Base-by-base conservation (phyloP, 1,140 invertebrate species). In the Drosophila persimilis region DNA sequence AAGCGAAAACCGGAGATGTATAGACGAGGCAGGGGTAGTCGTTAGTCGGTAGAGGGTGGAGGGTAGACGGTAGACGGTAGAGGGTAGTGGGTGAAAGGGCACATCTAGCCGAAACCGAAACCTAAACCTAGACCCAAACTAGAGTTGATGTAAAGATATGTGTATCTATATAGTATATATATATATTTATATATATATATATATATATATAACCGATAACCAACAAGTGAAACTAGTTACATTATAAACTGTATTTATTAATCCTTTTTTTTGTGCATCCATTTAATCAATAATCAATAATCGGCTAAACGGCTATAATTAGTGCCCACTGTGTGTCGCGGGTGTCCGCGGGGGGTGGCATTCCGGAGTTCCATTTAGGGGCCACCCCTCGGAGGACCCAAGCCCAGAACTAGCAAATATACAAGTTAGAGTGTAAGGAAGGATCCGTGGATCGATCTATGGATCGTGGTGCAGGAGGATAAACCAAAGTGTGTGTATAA, bases 221-320 rank as follows among this genome's bases (percentile, higher is more conserved):
- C n/a, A 48, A 24, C 29, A 65, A 77, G 61, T 41, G 46, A 69
- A 73, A 58, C 79, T 83, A 81, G 79, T 64, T 81, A 70, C 66
- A 70, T 67, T 69, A 67, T 69, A 65, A 52, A 45, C 35, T 66
- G 62, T 67, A 66, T 67, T 67, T 69, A 69, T 67, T 56, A 69
- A 45, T 55, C 35, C 35, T 41, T 67, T 69, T 67, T 61, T 66
- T 69, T 69, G 43, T 56, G 7, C 17, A 31, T 63, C 52, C 50
- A 59, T 59, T 48, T 44, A 67, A 65, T 51, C 22, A 51, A 61
- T 69, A 69, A 67, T 69, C 65, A 57, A 43, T 56, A 69, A 57
- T 64, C 66, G 66, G 35, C 35, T 39, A 31, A 9, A 26, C 4
- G 24, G 24, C 24, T 26, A 39, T 57, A 69, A 69, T 48, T 70